A percentile compares a stretch with the other conserved stretches of the same genome.
Evolutionary conservation across 2,888 invertebrate genomes (phyloP).

Genomic region (Osmoderma eremita): DNA sequence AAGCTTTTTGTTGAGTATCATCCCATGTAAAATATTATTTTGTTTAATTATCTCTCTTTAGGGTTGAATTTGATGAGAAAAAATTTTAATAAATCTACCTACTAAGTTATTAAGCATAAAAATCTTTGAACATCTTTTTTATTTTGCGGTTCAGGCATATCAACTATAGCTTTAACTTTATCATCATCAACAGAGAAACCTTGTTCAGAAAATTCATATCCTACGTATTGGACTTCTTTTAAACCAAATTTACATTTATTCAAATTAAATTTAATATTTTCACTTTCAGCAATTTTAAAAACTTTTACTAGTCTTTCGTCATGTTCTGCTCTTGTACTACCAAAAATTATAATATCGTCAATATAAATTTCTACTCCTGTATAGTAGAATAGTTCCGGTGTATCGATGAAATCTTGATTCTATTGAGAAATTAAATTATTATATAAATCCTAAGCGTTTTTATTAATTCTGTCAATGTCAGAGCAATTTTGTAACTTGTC

Average conservation of each 20-base stretch:
- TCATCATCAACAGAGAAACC: slow-evolving; percentile 5
- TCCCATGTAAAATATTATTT: slow-evolving; percentile 12
- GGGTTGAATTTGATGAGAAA: slow-evolving; percentile 21
- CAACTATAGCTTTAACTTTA: slow-evolving; percentile 13
- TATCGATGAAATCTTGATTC: too few species aligned
- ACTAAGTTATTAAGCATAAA: slow-evolving; percentile 27
- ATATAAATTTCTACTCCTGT: slow-evolving; percentile 40
- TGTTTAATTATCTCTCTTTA: slow-evolving; percentile 32
- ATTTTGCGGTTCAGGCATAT: slow-evolving; percentile 13
- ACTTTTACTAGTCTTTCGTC: slow-evolving; percentile 31
- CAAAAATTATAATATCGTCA: slow-evolving; percentile 41
- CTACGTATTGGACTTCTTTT: slow-evolving; percentile 40
- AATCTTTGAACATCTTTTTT: slow-evolving; percentile 35
- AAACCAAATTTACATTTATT: slow-evolving; percentile 43
- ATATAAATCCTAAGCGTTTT: too few species aligned
- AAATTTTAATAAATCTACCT: slow-evolving; percentile 24
- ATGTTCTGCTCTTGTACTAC: slow-evolving; percentile 35
- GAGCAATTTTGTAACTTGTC: too few species aligned
- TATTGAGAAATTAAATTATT: too few species aligned
- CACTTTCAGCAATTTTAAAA: background rate
- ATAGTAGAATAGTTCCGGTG: too few species aligned
- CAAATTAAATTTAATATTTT: slow-evolving; percentile 36
- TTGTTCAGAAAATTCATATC: slow-evolving; percentile 17
- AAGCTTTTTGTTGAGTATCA: slow-evolving; percentile 1
- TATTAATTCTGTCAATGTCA: too few species aligned